Conservation (phyloP, 2,797 vertebrate species). For the Enteromius thamalakanensis region DNA sequence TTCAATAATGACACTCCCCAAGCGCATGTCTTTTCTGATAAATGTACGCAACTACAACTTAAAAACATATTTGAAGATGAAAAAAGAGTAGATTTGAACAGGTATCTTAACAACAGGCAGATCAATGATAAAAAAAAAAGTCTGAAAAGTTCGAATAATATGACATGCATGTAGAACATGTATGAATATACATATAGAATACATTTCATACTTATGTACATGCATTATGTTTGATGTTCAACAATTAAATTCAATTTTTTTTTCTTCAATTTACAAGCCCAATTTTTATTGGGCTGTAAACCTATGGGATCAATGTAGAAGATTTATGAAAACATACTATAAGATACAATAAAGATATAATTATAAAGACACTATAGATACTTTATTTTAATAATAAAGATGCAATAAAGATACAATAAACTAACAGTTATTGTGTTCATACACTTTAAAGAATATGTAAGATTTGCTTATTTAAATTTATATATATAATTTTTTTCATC, state of each 20-base stretch:
- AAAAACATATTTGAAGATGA: slow-evolving; percentile 2
- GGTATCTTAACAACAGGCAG: not conserved
- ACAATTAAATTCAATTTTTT: not conserved
- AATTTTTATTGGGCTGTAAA: not conserved
- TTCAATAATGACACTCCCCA: slow-evolving; percentile 29
- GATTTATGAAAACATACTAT: not conserved
- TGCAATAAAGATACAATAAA: not conserved
- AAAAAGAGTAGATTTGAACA: slow-evolving; percentile 1
- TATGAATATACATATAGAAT: not conserved
- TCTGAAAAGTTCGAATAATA: not conserved
- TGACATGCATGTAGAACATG: not conserved
- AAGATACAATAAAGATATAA: no score
- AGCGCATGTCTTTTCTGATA: not conserved
- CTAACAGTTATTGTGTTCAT: not conserved
- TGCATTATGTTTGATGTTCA: not conserved
- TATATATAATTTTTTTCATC: no score
- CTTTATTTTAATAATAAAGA: no score
- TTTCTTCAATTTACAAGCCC: not conserved
- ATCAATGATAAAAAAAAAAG: not conserved
- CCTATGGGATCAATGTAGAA: not conserved
- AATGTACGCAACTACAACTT: not conserved
- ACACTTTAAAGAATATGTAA: not conserved
- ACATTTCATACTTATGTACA: not conserved
- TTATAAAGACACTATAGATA: no score
- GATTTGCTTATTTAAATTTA: not conserved